These are phyloP conservation scores for Bradypodion pumilum DNA, from an alignment of 2,797 vertebrate genomes.

Conservation along the genomic window DNA sequence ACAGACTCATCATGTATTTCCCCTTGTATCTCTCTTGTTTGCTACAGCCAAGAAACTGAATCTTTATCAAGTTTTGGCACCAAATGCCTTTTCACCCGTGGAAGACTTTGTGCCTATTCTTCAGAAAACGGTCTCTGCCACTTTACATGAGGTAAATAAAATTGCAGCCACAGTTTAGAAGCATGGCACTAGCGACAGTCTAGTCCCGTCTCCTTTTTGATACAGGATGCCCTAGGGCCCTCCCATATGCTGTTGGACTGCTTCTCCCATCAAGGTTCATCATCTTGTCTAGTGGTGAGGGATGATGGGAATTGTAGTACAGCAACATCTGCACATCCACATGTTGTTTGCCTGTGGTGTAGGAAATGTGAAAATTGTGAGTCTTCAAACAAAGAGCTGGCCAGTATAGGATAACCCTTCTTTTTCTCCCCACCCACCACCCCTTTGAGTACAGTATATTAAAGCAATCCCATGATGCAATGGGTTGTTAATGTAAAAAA, in stretches of 20 bases:
- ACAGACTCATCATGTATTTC: neutral
- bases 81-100: conserved; percentile 76
- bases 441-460: too few relatives aligned
- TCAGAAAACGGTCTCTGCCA: conserved; percentile 80
- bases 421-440: too few relatives aligned
- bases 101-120: conserved; percentile 82
- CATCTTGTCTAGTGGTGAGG: too few relatives aligned
- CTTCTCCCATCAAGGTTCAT: too few relatives aligned
- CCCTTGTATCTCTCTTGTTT: conserved; percentile 25
- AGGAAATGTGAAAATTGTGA: neutral
- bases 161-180: neutral
- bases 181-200: too few relatives aligned
- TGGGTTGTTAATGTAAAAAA: too few relatives aligned
- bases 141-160: conserved; percentile 74
- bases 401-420: neutral
- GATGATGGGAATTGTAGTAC: too few relatives aligned
- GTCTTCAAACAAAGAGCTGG: neutral
- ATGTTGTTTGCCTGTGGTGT: too few relatives aligned
- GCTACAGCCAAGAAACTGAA: conserved; percentile 78
- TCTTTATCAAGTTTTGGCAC: conserved; percentile 83
- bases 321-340: too few relatives aligned
- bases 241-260: too few relatives aligned
- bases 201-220: neutral
- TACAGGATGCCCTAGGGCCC: neutral
- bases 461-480: too few relatives aligned